Evolutionary conservation across 1,140 invertebrate genomes (phyloP).

Genomic region (Alviniconcha marisindica): DNA sequence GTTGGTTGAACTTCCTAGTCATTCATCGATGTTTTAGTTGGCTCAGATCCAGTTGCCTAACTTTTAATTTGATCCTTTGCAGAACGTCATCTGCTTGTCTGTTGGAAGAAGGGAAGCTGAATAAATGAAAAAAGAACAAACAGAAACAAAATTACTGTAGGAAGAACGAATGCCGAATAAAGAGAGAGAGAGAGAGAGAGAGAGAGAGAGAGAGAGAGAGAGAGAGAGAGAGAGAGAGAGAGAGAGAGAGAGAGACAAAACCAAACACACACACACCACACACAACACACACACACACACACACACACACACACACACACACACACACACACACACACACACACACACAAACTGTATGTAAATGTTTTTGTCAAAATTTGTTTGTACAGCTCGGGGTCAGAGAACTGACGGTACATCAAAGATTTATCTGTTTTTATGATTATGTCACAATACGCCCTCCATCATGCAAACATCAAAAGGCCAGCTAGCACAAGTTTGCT

Average conservation of each 20-base stretch:
- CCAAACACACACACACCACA: neutral
- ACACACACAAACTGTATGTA: neutral
- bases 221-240: slow-evolving; percentile 9
- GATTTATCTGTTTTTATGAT: too few species aligned
- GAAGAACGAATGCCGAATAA: neutral
- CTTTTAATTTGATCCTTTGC: neutral
- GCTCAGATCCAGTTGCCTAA: neutral
- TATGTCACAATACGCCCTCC: too few species aligned
- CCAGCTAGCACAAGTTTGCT: too few species aligned
- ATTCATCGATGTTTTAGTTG: neutral
- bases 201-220: neutral
- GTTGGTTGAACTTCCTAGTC: neutral
- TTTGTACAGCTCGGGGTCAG: too few species aligned
- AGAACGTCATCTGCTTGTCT: too few species aligned
- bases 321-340: neutral
- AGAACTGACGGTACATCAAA: too few species aligned
- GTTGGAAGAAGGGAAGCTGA: too few species aligned
- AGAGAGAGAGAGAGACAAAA: neutral
- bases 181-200: neutral
- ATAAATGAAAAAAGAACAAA: too few species aligned
- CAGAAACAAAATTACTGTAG: neutral
- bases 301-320: slow-evolving; percentile 10
- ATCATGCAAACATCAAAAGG: too few species aligned
- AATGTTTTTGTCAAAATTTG: too few species aligned
- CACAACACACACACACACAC: slow-evolving; percentile 2